Evolutionary conservation across 2,113 vertebrate genomes (phyloP), one percentile per base, ranked within the genome.

Genomic region (Sapayoa aenigma): DNA sequence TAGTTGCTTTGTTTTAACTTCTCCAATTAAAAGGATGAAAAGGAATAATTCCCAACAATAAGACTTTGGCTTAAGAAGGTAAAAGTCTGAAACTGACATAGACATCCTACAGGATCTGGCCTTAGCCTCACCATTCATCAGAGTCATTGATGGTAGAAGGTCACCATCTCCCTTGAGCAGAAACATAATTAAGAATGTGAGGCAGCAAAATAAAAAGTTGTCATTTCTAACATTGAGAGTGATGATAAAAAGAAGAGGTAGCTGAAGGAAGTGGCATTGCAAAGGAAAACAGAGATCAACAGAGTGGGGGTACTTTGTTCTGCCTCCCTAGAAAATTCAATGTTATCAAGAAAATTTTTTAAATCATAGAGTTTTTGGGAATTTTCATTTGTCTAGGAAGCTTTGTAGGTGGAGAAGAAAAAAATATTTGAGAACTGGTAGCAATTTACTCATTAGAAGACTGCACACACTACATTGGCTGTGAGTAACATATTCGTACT

Each of bases 241-340:
- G 17, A 30, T 31, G 12, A 63, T 21, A 28, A 52, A 33, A 79
- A 49, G 12, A 74, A 41, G 33, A 67, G 21, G 9, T 35, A 18
- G 6, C 9, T n/a, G 16, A 83, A 73, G 12, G 20, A 73, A n/a
- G 23, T 31, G 1, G 23, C 47, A 1, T 7, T 35, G 14, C 27
- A 69, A 65, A 79, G 15, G 28, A 62, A 73, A 80, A 77, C 11
- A 80, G 30, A 58, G 11, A 17, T 79, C 9, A 4, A 31, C 15
- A 4, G 9, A 41, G n/a, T 8, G 4, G 3, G 4, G 2, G 8
- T 44, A 10, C 5, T 44, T 3, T 10, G 12, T 46, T 14, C 14
- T 66, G 22, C 4, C 18, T 77, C 21, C 5, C 20, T n/a, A 4
- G 20, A 90, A 42, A 77, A 92, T 31, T 39, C 18, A 44, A 16